Evolutionary conservation across 2,888 invertebrate genomes (phyloP), one percentile per base, ranked within the genome.

Genomic region (Pseudolycoriella hygida): DNA sequence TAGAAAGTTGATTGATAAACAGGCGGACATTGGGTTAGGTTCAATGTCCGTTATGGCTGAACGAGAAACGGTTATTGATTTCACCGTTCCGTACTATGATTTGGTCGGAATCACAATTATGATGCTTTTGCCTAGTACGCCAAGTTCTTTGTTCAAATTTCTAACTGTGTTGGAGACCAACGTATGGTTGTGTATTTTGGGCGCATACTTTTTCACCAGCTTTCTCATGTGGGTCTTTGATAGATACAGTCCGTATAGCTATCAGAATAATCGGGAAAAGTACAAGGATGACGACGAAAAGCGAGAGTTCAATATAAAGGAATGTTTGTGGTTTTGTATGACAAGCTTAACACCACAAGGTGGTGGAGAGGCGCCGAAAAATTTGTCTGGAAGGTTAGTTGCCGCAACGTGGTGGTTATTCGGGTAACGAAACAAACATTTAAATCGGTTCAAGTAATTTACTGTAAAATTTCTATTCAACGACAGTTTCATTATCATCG

Each of bases 391-490:
- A 0, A 74, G 96, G 43, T 68, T 97, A 11, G 82, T 97, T 0
- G 96, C 96, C 0, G 96, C 96, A 2, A 96, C 96, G 1, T 96
- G 94, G 96, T 97, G 97, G 97, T 69, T 97, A 18, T 97, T 97
- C 66, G 94, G 96, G 76, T 74, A 59, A 53, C n/a, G n/a, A n/a
- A n/a, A n/a, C n/a, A n/a, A n/a, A n/a, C n/a, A n/a, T n/a, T n/a
- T n/a, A n/a, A n/a, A n/a, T n/a, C n/a, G n/a, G n/a, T n/a, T 25
- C 8, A 25, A 8, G 25, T 25, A 8, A 6, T 25, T 25, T 25
- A 25, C 25, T 25, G n/a, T 25, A 25, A 25, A 25, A 8, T 25
- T 25, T 25, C 4, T 8, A 25, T 25, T 25, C 8, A 8, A 25
- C 8, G 8, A 25, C 54, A 75, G 75, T 0, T 97, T 97, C 64